These are phyloP conservation scores for Thymelicus lineola DNA, from an alignment of 2,888 invertebrate species.

Conservation along the genomic window DNA sequence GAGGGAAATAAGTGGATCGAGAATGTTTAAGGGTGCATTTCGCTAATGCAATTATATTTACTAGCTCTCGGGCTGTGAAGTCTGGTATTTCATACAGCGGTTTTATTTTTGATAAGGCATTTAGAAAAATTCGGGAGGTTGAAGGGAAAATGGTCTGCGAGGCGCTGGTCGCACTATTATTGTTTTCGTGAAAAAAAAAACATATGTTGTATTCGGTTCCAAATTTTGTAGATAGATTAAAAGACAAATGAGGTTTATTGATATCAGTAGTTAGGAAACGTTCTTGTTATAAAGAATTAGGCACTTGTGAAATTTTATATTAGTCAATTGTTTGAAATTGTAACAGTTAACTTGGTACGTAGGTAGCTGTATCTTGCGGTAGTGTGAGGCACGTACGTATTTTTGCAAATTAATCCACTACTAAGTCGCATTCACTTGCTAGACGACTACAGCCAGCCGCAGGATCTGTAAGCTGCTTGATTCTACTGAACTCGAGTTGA, in stretches of 20 bases:
- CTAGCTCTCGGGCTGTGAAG: conserved; percentile 63
- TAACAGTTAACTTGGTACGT: conserved; percentile 22
- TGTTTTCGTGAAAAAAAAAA: conserved; percentile 55
- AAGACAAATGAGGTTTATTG: conserved; percentile 17
- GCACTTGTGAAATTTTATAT: conserved; percentile 15
- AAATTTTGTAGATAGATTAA: conserved; percentile 44
- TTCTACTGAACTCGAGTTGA: conserved; percentile 66
- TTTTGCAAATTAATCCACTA: conserved; percentile 48
- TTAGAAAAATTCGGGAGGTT: conserved; percentile 44
- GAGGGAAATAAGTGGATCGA: conserved; percentile 39
- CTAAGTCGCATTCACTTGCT: conserved; percentile 3
- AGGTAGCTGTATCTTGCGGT: conserved; percentile 1
- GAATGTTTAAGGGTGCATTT: conserved; percentile 49
- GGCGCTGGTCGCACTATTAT: conserved; percentile 69
- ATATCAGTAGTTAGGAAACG: conserved; percentile 5
- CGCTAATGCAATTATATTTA: conserved; percentile 48
- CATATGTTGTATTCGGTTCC: conserved; percentile 45
- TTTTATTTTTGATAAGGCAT: conserved; percentile 40
- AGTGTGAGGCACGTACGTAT: conserved; percentile 39
- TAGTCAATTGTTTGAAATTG: conserved; percentile 6
- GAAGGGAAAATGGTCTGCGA: conserved; percentile 44
- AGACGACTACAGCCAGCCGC: conserved; percentile 56
- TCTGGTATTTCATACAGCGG: conserved; percentile 52
- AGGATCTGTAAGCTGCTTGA: conserved; percentile 69
- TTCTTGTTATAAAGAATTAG: conserved; percentile 1